Conservation (phyloP, 2,888 invertebrate species). For the Monopis laevigella region DNA sequence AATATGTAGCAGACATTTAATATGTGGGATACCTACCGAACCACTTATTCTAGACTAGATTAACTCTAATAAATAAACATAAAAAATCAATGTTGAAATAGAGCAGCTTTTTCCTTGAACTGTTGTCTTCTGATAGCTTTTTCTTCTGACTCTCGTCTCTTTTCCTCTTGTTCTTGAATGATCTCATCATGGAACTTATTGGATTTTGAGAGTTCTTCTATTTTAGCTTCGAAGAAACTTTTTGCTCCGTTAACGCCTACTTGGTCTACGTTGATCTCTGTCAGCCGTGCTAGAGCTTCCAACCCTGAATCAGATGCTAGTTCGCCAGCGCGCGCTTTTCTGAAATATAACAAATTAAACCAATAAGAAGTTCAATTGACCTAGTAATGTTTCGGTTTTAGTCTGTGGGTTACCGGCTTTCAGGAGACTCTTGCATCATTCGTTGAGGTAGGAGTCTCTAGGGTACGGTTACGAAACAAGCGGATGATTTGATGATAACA, state of each 20-base stretch:
- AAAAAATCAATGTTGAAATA: slow-evolving; percentile 67
- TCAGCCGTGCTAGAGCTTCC: slow-evolving; percentile 83
- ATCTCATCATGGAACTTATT: slow-evolving; percentile 95
- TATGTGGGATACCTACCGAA: too few species aligned
- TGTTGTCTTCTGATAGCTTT: slow-evolving; percentile 81
- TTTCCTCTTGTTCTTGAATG: slow-evolving; percentile 89
- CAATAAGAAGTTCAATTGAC: too few species aligned
- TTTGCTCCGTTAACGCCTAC: slow-evolving; percentile 96
- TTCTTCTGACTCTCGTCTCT: slow-evolving; percentile 84
- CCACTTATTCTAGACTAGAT: too few species aligned
- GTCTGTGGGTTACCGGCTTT: too few species aligned
- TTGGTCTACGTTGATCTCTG: slow-evolving; percentile 93
- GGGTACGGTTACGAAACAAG: too few species aligned
- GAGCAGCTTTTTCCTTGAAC: slow-evolving; percentile 89
- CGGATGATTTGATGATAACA: too few species aligned
- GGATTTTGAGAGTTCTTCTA: slow-evolving; percentile 82
- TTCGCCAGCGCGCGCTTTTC: slow-evolving; percentile 93
- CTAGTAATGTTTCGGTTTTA: too few species aligned
- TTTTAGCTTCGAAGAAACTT: slow-evolving; percentile 96
- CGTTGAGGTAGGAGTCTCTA: too few species aligned
- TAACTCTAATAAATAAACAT: too few species aligned
- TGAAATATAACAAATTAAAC: too few species aligned
- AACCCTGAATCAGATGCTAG: slow-evolving; percentile 87
- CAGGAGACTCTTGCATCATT: too few species aligned
- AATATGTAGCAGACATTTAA: too few species aligned